Evolutionary conservation across 1,140 invertebrate species (phyloP), one percentile per base, ranked within the genome.

Genomic region (Arion vulgaris): DNA sequence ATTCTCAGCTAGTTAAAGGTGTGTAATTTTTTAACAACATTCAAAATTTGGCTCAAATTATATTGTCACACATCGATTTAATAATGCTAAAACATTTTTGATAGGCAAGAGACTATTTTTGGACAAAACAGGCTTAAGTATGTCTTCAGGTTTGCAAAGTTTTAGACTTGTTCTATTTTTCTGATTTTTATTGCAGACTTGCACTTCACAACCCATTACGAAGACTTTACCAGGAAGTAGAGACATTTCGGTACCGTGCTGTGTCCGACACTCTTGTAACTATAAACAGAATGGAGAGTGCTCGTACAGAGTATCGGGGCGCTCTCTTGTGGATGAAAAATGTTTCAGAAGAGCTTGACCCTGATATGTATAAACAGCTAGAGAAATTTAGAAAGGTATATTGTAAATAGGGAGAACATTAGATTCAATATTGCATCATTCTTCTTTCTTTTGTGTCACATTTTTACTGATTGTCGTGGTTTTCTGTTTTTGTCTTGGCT

Each of bases 241-340:
- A 99, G 92, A 99, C 98, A 26, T 99, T 99, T 92, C 94, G 97
- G 86, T 95, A 96, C 84, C 94, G 97, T 85, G 98, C 98, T 0
- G 96, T 99, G 0, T 95, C 96, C 71, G 99, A 99, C 92, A 99
- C 98, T 36, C 93, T 96, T 26, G 93, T 95, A 68, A 99, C 98
- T 13, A 95, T 99, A 0, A 94, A 96, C 69, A 95, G 95, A 77
- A 99, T 99, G 97, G 98, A 99, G 91, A 96, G 96, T 90, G 94
- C 96, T 1, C 94, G 99, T 80, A 98, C 97, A n/a, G 98, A 99
- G 88, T 99, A 99, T 92, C 87, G 94, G 79, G 98, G 98, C 0
- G 96, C 98, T 0, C 93, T 99, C 1, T 95, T 97, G 89, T 99
- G 99, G 98, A 99, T 99, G 98, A 99, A 99, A 93, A 97, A 98